Conservation (phyloP, 2,888 invertebrate genomes). For the Meghimatium bilineatum region DNA sequence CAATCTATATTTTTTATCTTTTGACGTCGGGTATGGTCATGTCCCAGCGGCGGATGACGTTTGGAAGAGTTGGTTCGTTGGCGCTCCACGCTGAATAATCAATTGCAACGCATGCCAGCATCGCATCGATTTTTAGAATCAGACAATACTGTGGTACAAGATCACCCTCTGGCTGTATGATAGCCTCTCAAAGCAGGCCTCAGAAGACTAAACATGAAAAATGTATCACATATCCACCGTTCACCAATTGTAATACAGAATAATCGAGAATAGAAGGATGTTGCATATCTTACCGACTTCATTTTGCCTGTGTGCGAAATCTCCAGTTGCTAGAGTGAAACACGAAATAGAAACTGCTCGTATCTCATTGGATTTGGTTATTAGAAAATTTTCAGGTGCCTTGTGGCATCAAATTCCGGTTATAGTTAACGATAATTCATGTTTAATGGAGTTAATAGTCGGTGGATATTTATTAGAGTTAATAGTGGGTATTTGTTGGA, state of each 20-base stretch:
- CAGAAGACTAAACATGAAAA: slow-evolving; percentile 25
- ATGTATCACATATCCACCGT: slow-evolving; percentile 19
- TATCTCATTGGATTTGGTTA: no score
- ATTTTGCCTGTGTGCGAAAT: neutral
- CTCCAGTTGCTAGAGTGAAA: no score
- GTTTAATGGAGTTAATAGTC: no score
- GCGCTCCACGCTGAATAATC: slow-evolving; percentile 16
- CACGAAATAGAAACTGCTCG: no score
- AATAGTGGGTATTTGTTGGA: no score
- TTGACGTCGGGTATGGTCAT: neutral
- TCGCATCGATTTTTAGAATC: slow-evolving; percentile 34
- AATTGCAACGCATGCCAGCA: slow-evolving; percentile 37
- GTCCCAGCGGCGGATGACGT: slow-evolving; percentile 12
- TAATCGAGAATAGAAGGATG: neutral
- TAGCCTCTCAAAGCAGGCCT: slow-evolving; percentile 23
- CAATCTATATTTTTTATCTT: neutral
- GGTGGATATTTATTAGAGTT: no score
- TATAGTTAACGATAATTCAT: no score
- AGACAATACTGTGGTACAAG: slow-evolving; percentile 20
- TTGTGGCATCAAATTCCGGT: no score
- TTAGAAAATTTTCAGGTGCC: no score
- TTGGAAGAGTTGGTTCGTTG: slow-evolving; percentile 15
- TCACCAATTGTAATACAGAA: neutral
- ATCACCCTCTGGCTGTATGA: slow-evolving; percentile 22
- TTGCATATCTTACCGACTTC: neutral